Conservation (phyloP, 92 coral and sea anemone genomes). For the Micromussa lordhowensis region DNA sequence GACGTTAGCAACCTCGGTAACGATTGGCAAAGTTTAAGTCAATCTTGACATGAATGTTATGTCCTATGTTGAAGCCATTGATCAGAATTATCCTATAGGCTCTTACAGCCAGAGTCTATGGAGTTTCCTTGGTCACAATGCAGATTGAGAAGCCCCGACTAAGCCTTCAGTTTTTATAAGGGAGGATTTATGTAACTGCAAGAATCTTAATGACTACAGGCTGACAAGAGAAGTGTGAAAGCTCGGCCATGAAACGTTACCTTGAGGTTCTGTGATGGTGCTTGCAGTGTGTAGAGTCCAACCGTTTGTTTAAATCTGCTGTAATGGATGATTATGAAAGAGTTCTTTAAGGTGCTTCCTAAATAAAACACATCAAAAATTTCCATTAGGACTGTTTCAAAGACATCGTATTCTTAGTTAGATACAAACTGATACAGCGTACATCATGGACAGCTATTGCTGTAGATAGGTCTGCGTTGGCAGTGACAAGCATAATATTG, state of each 20-base stretch:
- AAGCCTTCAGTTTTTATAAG: too few relatives aligned
- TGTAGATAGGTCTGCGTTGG: neutral
- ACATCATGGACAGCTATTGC: neutral
- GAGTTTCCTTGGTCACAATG: too few relatives aligned
- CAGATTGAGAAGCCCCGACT: too few relatives aligned
- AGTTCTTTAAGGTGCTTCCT: constrained; percentile 94
- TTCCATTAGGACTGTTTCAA: neutral
- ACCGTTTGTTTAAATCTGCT: constrained; percentile 97
- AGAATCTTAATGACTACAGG: too few relatives aligned
- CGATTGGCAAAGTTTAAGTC: too few relatives aligned
- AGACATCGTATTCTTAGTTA: neutral
- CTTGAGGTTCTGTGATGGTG: constrained; percentile 93
- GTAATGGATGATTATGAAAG: constrained; percentile 90
- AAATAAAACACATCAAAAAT: neutral
- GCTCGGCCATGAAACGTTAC: constrained; percentile 33
- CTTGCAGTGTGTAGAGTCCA: constrained; percentile 93
- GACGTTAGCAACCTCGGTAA: neutral
- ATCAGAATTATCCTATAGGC: too few relatives aligned
- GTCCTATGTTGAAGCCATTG: too few relatives aligned
- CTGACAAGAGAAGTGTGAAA: neutral
- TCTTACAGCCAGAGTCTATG: too few relatives aligned
- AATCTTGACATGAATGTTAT: too few relatives aligned
- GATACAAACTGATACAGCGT: too few relatives aligned
- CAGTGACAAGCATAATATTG: neutral
- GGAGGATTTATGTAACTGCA: too few relatives aligned